Evolutionary conservation across 2,797 vertebrate species (phyloP).

Genomic region (Bryconaethiops microstoma): DNA sequence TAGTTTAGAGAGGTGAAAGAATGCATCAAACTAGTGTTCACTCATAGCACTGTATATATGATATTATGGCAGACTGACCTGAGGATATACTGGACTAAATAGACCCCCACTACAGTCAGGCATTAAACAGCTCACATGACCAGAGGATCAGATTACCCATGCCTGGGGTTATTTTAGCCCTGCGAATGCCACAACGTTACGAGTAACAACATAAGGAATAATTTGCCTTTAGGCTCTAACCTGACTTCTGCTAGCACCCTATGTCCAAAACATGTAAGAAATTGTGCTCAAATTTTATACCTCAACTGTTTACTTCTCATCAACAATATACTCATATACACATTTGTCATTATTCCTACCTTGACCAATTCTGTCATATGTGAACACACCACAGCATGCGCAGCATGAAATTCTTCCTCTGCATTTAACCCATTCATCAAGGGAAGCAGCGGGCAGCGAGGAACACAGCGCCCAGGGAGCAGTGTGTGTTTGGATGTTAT

Average conservation of each 20-base stretch:
- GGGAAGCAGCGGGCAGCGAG: no score
- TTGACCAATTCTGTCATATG: no score
- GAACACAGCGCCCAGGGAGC: no score
- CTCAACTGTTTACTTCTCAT: not conserved
- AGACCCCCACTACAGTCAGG: constrained; percentile 38
- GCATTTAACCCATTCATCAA: no score
- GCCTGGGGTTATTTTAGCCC: constrained; percentile 51
- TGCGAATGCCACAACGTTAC: constrained; percentile 53
- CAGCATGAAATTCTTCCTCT: no score
- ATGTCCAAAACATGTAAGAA: not conserved
- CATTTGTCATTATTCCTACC: no score
- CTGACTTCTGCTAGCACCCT: constrained; percentile 3
- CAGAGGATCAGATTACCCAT: constrained; percentile 51
- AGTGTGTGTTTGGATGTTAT: no score
- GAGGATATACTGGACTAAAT: constrained; percentile 26
- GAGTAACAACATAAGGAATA: constrained; percentile 34
- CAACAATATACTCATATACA: no score
- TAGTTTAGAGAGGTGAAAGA: not conserved
- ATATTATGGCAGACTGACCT: constrained; percentile 29
- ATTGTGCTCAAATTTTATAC: not conserved
- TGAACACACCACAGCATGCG: no score
- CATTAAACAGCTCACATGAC: constrained; percentile 57
- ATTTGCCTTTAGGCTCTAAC: constrained; percentile 36
- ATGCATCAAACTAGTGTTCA: constrained; percentile 1
- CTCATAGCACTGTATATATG: constrained; percentile 24